These are phyloP conservation scores for Lepidiolamprologus cunningtoni DNA, from an alignment of 2,113 vertebrate species.

Conservation along the genomic window DNA sequence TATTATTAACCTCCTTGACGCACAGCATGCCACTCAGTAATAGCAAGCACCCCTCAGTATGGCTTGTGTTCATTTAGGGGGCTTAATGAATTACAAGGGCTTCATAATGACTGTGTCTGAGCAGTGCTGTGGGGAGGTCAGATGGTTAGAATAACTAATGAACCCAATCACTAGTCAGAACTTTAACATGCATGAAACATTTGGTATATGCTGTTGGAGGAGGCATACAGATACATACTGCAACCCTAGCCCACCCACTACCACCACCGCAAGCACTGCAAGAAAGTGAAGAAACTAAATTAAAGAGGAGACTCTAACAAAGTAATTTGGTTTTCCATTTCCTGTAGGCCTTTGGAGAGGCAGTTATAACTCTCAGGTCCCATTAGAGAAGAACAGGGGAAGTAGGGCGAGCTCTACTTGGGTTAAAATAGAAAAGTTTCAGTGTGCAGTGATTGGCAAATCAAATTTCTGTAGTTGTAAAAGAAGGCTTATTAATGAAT, in stretches of 20 bases:
- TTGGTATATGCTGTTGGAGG: neutral
- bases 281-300: conserved; percentile 28
- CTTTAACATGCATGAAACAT: conserved; percentile 25
- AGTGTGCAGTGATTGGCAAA: conserved; percentile 27
- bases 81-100: conserved; percentile 66
- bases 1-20: conserved; percentile 29
- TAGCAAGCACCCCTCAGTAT: conserved; percentile 13
- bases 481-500: neutral
- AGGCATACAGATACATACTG: neutral
- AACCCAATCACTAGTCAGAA: conserved; percentile 42
- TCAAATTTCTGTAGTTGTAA: neutral
- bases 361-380: conserved; percentile 63
- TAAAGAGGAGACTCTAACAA: conserved; percentile 48
- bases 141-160: conserved; percentile 58
- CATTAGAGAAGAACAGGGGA: conserved; percentile 51
- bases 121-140: conserved; percentile 48
- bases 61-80: conserved; percentile 57
- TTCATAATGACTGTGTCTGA: conserved; percentile 50
- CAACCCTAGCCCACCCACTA: neutral
- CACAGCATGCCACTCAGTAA: conserved; percentile 24
- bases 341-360: conserved; percentile 67
- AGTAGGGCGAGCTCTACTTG: conserved; percentile 71
- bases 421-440: conserved; percentile 69
- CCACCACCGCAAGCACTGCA: neutral
- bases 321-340: conserved; percentile 75